Evolutionary conservation across 1,140 invertebrate species (phyloP).

Genomic region (Homarus americanus): DNA sequence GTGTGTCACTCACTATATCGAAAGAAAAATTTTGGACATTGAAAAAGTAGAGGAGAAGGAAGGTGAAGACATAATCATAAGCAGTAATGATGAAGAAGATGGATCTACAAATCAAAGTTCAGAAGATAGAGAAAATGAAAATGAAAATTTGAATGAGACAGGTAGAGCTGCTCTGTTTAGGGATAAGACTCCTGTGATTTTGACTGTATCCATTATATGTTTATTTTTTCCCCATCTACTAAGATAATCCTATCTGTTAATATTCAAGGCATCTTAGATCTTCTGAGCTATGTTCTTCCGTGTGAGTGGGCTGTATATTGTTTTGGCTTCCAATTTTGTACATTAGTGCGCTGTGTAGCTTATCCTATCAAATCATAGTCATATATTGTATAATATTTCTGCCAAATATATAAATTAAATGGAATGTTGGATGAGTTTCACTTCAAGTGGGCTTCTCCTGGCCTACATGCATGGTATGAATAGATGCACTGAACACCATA

Average conservation of each 20-base stretch:
- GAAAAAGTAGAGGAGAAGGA: slow-evolving; percentile 26
- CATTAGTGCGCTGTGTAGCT: slow-evolving; percentile 38
- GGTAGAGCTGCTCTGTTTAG: background rate
- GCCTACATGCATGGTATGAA: no score
- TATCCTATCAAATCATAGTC: slow-evolving; percentile 43
- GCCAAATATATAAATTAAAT: slow-evolving; percentile 26
- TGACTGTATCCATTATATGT: background rate
- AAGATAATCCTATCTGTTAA: slow-evolving; percentile 15
- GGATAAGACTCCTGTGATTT: slow-evolving; percentile 25
- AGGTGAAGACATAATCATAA: background rate
- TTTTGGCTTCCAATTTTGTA: slow-evolving; percentile 7
- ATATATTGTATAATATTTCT: slow-evolving; percentile 44
- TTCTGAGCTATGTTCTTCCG: background rate
- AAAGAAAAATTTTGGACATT: slow-evolving; percentile 18
- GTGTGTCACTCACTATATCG: slow-evolving; percentile 77
- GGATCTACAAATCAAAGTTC: background rate
- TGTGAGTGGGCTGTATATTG: slow-evolving; percentile 41
- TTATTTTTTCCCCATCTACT: background rate
- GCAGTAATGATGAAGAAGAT: background rate
- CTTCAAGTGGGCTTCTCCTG: no score
- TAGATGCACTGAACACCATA: no score
- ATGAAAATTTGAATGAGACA: background rate
- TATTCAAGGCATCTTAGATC: no score
- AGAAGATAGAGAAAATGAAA: background rate
- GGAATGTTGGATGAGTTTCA: no score